phyloP scores from a whole-genome alignment of 2,797 vertebrate species.

The Danio albolineatus region DNA sequence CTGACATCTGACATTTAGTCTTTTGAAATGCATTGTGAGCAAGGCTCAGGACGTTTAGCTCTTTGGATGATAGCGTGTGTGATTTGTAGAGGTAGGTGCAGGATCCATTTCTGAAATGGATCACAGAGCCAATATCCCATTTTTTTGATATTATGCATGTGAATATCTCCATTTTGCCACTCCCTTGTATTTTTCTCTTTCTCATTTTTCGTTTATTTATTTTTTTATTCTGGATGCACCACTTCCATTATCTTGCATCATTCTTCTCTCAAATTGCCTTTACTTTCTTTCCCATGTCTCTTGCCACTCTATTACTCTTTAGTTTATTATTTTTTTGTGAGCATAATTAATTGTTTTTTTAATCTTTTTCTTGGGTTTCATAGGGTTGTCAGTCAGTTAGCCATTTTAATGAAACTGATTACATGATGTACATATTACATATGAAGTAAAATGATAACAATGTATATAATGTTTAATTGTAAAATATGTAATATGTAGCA shows the following conservation, averaged over 20 bases:
- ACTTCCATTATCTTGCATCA: conserved; percentile 1
- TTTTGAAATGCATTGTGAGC: conserved; percentile 14
- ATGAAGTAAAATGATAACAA: too few species aligned
- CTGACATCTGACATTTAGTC: conserved; percentile 26
- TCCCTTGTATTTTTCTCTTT: conserved; percentile 7
- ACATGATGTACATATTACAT: background rate
- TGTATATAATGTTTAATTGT: too few species aligned
- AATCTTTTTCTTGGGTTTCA: background rate
- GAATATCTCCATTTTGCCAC: conserved; percentile 38
- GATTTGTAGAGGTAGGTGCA: conserved; percentile 42
- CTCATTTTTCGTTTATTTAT: conserved; percentile 8
- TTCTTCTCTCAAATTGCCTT: conserved; percentile 14
- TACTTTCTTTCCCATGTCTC: conserved; percentile 2
- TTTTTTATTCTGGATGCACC: conserved; percentile 1
- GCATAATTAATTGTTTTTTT: background rate
- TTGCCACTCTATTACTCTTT: background rate
- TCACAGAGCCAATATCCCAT: conserved; percentile 32
- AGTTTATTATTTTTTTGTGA: background rate
- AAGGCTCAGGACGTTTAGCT: conserved; percentile 8
- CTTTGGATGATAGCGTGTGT: background rate
- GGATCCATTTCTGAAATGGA: conserved; percentile 39
- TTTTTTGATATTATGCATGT: conserved; percentile 44
- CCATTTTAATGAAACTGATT: background rate
- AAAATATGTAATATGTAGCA: too few species aligned
- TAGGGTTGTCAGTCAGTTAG: background rate